Conservation (phyloP, 1,140 invertebrate genomes). For the Leptopilina clavipes region DNA sequence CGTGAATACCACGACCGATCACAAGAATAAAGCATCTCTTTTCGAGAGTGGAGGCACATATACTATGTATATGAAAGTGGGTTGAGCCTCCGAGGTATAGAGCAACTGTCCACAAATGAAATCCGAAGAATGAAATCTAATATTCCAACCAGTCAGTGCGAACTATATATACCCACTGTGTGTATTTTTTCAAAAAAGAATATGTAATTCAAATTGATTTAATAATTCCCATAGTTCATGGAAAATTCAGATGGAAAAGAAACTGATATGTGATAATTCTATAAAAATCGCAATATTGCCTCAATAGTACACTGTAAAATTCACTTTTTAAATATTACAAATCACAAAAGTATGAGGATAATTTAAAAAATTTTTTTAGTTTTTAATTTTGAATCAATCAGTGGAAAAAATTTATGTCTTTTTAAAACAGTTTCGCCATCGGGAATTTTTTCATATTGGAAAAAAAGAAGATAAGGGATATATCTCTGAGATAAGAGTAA, state of each 20-base stretch:
- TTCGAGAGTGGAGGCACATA: conserved; percentile 8
- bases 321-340: no score
- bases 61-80: conserved; percentile 26
- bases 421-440: no score
- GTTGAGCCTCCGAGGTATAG: conserved; percentile 23
- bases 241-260: neutral
- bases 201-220: neutral
- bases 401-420: no score
- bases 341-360: no score
- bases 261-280: no score
- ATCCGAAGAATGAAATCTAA: conserved; percentile 23
- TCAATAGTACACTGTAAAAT: no score
- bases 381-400: no score
- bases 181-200: neutral
- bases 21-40: conserved; percentile 18
- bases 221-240: neutral
- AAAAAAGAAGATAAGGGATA: no score
- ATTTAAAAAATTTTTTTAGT: no score
- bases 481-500: no score
- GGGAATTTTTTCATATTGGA: no score
- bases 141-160: conserved; percentile 1
- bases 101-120: conserved; percentile 20
- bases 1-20: conserved; percentile 19
- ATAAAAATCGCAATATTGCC: no score
- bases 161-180: neutral